phyloP scores from a whole-genome alignment of 1,140 invertebrate genomes.

The Drosophila navojoa region DNA sequence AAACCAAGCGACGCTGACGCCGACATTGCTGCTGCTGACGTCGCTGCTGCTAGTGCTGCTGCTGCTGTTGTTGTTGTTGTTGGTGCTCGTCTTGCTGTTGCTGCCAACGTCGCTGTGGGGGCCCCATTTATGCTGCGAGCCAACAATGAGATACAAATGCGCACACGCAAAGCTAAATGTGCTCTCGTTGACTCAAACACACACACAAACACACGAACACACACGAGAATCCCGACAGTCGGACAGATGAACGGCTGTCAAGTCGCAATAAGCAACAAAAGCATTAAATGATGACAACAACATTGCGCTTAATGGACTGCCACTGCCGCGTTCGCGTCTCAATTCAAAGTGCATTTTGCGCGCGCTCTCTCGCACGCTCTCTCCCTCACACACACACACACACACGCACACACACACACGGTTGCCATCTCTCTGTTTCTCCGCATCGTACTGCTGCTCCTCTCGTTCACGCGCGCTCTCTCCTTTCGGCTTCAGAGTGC shows the following conservation, averaged over 20 bases:
- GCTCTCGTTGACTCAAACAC: slow-evolving; percentile 60
- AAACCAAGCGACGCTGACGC: slow-evolving; percentile 47
- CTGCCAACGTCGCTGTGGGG: slow-evolving; percentile 65
- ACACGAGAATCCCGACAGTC: slow-evolving; percentile 7
- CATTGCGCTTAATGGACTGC: slow-evolving; percentile 81
- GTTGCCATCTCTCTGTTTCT: slow-evolving; percentile 6
- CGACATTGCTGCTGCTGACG: slow-evolving; percentile 1
- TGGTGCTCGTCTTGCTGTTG: slow-evolving; percentile 14
- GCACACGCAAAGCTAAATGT: slow-evolving; percentile 75
- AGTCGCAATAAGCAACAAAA: slow-evolving; percentile 72
- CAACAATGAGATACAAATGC: slow-evolving; percentile 69
- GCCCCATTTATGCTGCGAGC: slow-evolving; percentile 68
- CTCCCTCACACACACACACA: slow-evolving; percentile 8
- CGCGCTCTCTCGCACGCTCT: slow-evolving; percentile 19
- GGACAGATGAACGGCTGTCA: slow-evolving; percentile 36
- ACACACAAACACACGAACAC: slow-evolving; percentile 9
- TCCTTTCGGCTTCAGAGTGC: slow-evolving; percentile 4
- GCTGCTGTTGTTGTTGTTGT: slow-evolving; percentile 18
- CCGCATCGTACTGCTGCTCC: slow-evolving; percentile 6
- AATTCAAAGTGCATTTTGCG: slow-evolving; percentile 72
- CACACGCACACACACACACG: too few relatives aligned
- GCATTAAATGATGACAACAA: slow-evolving; percentile 82
- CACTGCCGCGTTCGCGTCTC: slow-evolving; percentile 66
- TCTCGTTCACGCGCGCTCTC: slow-evolving; percentile 6
- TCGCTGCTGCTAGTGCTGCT: slow-evolving; percentile 3